These are phyloP conservation scores for Heliconius eleuchia DNA, from an alignment of 1,140 invertebrate species.

Conservation along the genomic window DNA sequence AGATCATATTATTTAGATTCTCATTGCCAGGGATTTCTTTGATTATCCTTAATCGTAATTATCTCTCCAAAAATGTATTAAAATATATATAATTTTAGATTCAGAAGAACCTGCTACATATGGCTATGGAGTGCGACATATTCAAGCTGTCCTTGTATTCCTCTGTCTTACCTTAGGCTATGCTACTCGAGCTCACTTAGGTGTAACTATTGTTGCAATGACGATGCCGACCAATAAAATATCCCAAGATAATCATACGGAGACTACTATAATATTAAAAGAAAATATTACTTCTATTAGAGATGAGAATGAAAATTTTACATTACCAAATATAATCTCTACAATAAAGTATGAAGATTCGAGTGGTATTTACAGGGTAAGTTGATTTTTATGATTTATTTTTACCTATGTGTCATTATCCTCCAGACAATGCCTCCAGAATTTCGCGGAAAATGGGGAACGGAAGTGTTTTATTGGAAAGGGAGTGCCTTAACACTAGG, in stretches of 20 bases:
- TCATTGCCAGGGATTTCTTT: too few species aligned
- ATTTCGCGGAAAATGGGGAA: too few species aligned
- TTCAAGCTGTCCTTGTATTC: slow-evolving; percentile 84
- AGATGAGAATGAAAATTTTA: not conserved
- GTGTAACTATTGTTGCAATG: slow-evolving; percentile 87
- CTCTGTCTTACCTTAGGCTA: slow-evolving; percentile 83
- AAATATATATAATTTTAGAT: not conserved
- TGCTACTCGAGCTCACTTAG: slow-evolving; percentile 84
- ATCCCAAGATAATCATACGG: not conserved
- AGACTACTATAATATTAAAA: not conserved
- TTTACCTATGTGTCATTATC: too few species aligned
- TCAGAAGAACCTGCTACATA: slow-evolving; percentile 25
- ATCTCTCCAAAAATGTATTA: too few species aligned
- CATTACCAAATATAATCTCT: not conserved
- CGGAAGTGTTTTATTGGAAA: too few species aligned
- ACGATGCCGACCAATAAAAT: slow-evolving; percentile 47
- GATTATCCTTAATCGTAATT: too few species aligned
- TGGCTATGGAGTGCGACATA: slow-evolving; percentile 83
- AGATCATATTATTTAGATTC: too few species aligned
- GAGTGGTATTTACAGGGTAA: not conserved
- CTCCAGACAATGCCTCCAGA: too few species aligned
- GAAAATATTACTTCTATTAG: not conserved
- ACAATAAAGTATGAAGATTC: not conserved
- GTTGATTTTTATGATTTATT: not conserved
- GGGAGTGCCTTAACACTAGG: too few species aligned